Evolutionary conservation across 2,888 invertebrate genomes (phyloP).

Genomic region (Eristalinus sepulchralis): DNA sequence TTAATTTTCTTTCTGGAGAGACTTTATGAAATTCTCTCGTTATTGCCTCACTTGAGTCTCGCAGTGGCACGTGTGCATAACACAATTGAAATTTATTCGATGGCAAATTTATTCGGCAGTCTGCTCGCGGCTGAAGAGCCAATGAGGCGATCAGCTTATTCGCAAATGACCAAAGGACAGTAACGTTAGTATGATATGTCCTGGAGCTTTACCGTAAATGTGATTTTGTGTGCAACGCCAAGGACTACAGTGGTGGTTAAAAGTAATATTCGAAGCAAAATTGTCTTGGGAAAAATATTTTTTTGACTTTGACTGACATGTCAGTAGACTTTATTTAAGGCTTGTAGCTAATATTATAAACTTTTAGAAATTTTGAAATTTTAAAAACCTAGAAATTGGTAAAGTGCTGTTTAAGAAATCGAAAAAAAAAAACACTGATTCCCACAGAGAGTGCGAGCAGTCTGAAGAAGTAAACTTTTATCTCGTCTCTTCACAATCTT

Average conservation of each 20-base stretch:
- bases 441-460: no score
- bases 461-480: no score
- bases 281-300: no score
- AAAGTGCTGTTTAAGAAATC: no score
- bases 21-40: conserved; percentile 2
- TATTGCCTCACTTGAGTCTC: neutral
- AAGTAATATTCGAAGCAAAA: neutral
- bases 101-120: conserved; percentile 8
- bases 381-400: no score
- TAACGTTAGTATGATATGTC: conserved; percentile 25
- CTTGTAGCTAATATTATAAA: no score
- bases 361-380: no score
- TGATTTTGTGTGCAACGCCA: neutral
- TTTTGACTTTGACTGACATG: neutral
- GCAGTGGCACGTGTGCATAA: neutral
- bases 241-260: conserved; percentile 20
- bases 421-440: no score
- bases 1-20: conserved; percentile 3
- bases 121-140: conserved; percentile 2
- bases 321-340: neutral
- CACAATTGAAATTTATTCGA: conserved; percentile 12
- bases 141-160: conserved; percentile 7
- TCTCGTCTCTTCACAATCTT: no score
- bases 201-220: conserved; percentile 26
- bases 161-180: conserved; percentile 61